Conservation (phyloP, 1,140 invertebrate species). For the Colletes gigas region DNA sequence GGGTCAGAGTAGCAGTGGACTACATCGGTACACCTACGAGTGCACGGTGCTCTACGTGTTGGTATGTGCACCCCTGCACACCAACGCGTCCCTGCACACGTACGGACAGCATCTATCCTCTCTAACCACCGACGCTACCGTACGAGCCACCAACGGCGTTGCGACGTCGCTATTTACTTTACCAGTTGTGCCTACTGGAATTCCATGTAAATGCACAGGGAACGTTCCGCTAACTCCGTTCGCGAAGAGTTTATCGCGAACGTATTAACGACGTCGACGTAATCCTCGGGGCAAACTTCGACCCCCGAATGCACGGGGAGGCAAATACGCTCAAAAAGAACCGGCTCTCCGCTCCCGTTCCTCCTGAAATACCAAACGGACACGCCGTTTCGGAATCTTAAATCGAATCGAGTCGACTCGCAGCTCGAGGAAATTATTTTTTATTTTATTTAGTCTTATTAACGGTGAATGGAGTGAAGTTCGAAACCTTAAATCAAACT, state of each 20-base stretch:
- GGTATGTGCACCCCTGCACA: conserved; percentile 63
- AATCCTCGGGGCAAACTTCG: too few species aligned
- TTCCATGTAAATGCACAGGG: conserved; percentile 66
- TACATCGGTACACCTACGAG: conserved; percentile 74
- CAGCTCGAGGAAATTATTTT: too few species aligned
- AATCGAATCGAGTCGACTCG: too few species aligned
- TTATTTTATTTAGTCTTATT: too few species aligned
- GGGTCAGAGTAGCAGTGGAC: conserved; percentile 79
- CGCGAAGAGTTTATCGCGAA: background rate
- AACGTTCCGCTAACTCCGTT: background rate
- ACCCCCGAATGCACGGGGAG: too few species aligned
- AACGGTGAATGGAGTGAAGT: too few species aligned
- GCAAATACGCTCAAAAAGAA: too few species aligned
- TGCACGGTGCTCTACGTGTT: conserved; percentile 55
- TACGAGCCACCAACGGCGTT: conserved; percentile 47
- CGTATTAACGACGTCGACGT: background rate
- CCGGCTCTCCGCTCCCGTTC: too few species aligned
- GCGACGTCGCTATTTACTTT: conserved; percentile 61
- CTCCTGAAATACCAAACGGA: too few species aligned
- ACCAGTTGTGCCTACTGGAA: conserved; percentile 62
- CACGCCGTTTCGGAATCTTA: too few species aligned
- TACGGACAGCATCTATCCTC: conserved; percentile 52
- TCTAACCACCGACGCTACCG: conserved; percentile 50
- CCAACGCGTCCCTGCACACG: conserved; percentile 48
- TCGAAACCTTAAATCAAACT: too few species aligned